Percentiles rank a stretch among this genome's conserved stretches.
Conservation (phyloP, 2,888 invertebrate species). For the Oscheius sp. region DNA sequence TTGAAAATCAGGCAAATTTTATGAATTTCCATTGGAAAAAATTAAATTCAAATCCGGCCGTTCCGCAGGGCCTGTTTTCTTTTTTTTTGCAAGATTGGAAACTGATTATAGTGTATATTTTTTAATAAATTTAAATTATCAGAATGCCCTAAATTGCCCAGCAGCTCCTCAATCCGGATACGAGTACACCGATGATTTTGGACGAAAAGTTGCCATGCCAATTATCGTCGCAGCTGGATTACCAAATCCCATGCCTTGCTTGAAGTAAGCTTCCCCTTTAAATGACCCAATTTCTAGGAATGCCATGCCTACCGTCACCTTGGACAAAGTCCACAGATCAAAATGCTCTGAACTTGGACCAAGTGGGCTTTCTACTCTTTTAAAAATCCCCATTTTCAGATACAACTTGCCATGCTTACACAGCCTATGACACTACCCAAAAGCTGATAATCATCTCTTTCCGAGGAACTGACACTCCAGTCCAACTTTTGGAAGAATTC, state of each 20-base stretch:
- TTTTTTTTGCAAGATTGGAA: no score
- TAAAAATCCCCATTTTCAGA: not conserved
- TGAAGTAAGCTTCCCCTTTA: not conserved
- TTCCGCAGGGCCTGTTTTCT: no score
- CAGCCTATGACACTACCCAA: constrained; percentile 36
- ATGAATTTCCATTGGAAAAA: no score
- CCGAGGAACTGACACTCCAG: constrained; percentile 39
- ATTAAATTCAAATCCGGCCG: no score
- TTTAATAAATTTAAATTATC: no score
- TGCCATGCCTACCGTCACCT: constrained; percentile 8
- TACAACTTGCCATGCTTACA: constrained; percentile 39
- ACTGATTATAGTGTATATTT: no score
- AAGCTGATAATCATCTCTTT: constrained; percentile 46
- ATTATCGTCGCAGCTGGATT: not conserved
- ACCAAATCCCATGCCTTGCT: not conserved
- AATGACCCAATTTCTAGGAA: not conserved
- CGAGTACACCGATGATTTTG: constrained; percentile 13
- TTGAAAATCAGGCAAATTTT: no score
- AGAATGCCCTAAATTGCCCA: constrained; percentile 10
- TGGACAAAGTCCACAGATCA: not conserved
- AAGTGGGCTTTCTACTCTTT: not conserved
- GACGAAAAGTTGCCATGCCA: constrained; percentile 3
- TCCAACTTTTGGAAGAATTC: constrained; percentile 41
- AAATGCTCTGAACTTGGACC: constrained; percentile 11
- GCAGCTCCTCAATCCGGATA: not conserved